Evolutionary conservation across 1,140 invertebrate species (phyloP), one percentile per base, ranked within the genome.

Genomic region (Lepidostoma basale): DNA sequence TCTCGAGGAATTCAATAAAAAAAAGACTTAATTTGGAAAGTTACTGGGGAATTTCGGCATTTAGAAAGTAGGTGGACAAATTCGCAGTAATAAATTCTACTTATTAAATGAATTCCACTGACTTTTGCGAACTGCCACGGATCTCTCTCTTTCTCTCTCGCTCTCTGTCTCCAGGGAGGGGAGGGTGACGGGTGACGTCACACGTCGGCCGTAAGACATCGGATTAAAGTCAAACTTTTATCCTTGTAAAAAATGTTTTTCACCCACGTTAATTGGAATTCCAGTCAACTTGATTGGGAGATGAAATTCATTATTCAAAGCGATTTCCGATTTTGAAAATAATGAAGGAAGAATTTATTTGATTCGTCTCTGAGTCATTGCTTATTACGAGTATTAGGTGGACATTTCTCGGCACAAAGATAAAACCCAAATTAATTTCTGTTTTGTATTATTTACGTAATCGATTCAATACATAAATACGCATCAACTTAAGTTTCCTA

Each of bases 31-130:
- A 71, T 71, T 72, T 68, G 58, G 56, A 65, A 68, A 72, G 66
- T 68, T 72, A 59, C 44, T 56, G 22, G 62, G 64, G 70, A 72
- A 68, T 66, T 70, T 68, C 25, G 39, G 56, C 63, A 26, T 66
- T 67, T 58, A 54, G 12, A 60, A 64, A 68, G 67, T 58, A 49
- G 62, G 65, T 54, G 62, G 62, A 68, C 66, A 68, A 72, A 72
- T 72, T 72, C 62, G 62, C 52, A 59, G 70, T 62, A 72, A 72
- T 72, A 72, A 71, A 72, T 72, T 72, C 67, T 60, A 66, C 70
- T 72, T 72, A 72, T 72, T 72, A 72, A 72, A 72, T 72, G 70
- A 66, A 68, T 72, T 65, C 62, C 47, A 47, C 40, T 56, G 62
- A 65, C 45, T 65, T 65, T 65, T 40, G 18, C 42, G 18, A 59